Percentiles rank a stretch among this genome's conserved stretches.
These are phyloP conservation scores for Heliconius ethilla DNA, from an alignment of 2,888 invertebrate genomes.

Conservation along the genomic window DNA sequence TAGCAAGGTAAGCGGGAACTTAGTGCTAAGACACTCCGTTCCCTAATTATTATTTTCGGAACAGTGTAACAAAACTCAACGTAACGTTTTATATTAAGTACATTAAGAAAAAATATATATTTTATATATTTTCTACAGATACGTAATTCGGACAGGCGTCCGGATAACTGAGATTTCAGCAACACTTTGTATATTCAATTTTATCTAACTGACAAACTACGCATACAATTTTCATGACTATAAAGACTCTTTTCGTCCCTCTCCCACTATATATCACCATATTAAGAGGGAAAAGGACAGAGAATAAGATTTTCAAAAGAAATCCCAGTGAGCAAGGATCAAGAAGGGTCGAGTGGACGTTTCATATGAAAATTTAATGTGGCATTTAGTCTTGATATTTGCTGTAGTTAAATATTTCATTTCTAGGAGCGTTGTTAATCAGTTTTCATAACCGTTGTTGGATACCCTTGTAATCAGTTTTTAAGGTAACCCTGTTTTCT, in stretches of 20 bases:
- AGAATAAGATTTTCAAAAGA: constrained; percentile 56
- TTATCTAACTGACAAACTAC: constrained; percentile 63
- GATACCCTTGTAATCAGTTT: constrained; percentile 9
- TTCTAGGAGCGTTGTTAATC: constrained; percentile 34
- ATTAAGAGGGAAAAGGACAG: constrained; percentile 50
- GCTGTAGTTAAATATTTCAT: constrained; percentile 46
- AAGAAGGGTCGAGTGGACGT: constrained; percentile 60
- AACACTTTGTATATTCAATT: constrained; percentile 78
- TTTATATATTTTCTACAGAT: constrained; percentile 29
- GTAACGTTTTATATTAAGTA: too few relatives aligned
- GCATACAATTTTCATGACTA: constrained; percentile 67
- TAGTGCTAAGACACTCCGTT: too few relatives aligned
- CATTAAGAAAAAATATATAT: neutral
- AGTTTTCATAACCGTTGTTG: constrained; percentile 4
- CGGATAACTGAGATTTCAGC: constrained; percentile 72
- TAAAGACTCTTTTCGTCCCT: constrained; percentile 46
- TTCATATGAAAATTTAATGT: constrained; percentile 61
- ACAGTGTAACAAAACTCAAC: too few relatives aligned
- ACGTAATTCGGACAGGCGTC: constrained; percentile 52
- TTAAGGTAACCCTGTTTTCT: neutral
- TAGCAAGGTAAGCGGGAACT: too few relatives aligned
- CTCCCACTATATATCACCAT: neutral
- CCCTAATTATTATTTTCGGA: too few relatives aligned
- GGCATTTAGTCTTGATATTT: constrained; percentile 52
- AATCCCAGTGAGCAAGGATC: constrained; percentile 55